Conservation (phyloP, 2,797 vertebrate species). For the Meriones psammophilus region DNA sequence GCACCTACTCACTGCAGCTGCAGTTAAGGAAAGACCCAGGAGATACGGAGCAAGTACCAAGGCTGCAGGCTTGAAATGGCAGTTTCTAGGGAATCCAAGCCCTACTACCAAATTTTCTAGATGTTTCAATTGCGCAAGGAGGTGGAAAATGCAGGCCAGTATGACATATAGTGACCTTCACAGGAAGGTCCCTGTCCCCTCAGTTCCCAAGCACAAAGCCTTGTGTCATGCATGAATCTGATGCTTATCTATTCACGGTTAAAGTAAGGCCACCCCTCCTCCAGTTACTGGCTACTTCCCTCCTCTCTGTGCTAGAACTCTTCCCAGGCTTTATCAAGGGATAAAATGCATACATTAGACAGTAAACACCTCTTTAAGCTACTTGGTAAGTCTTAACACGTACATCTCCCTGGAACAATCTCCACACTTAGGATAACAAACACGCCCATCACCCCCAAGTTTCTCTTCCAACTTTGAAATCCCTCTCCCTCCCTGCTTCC, state of each 20-base stretch:
- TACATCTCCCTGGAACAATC: background rate
- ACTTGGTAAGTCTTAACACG: background rate
- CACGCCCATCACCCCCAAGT: no score
- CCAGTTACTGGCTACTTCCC: background rate
- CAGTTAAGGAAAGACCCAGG: background rate
- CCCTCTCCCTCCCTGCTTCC: background rate
- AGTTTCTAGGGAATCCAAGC: background rate
- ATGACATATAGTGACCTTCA: background rate
- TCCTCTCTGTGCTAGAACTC: background rate
- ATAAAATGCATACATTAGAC: background rate
- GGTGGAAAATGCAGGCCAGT: background rate
- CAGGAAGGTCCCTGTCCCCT: background rate
- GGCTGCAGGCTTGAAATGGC: background rate
- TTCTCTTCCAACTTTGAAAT: background rate
- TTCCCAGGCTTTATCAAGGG: background rate
- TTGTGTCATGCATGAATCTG: rapidly evolving
- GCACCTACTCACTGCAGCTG: no score
- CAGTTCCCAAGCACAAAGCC: background rate
- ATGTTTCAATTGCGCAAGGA: background rate
- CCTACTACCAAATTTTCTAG: background rate
- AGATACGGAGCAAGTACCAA: rapidly evolving
- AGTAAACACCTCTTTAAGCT: background rate
- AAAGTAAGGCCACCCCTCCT: background rate
- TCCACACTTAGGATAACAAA: background rate
- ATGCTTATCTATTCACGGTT: background rate